These are phyloP conservation scores for Syngnathus rostellatus DNA, from an alignment of 2,797 vertebrate genomes.

Conservation along the genomic window DNA sequence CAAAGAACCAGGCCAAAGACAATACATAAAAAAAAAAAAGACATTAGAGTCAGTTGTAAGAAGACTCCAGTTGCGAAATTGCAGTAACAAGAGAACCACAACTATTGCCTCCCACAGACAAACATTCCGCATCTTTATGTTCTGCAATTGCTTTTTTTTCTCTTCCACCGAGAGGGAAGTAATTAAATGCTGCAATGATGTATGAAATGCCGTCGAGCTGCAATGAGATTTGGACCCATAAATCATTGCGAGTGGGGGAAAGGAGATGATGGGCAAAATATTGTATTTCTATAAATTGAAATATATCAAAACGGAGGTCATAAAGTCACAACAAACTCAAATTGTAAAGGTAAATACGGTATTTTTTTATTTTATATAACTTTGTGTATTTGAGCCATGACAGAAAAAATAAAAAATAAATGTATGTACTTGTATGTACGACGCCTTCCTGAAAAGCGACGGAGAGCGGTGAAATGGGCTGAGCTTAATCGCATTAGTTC, in stretches of 20 bases:
- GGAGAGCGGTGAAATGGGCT: slow-evolving; percentile 60
- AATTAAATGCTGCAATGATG: slow-evolving; percentile 9
- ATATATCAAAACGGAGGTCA: too few relatives aligned
- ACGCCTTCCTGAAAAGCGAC: slow-evolving; percentile 37
- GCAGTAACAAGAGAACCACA: neutral
- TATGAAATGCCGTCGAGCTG: slow-evolving; percentile 7
- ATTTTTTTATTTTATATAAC: neutral
- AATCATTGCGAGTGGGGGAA: slow-evolving; percentile 6
- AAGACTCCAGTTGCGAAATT: slow-evolving; percentile 2
- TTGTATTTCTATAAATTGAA: neutral
- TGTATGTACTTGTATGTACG: slow-evolving; percentile 15
- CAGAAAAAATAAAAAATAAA: neutral
- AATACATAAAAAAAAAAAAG: slow-evolving; percentile 8
- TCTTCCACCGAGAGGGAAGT: slow-evolving; percentile 1
- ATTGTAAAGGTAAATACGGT: neutral
- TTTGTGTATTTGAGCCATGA: neutral
- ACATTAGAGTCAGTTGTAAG: neutral
- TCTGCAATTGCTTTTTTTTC: slow-evolving; percentile 5
- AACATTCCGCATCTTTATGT: slow-evolving; percentile 6
- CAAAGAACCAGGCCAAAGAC: neutral
- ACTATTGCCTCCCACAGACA: neutral
- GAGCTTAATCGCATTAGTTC: slow-evolving; percentile 58
- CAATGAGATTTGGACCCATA: slow-evolving; percentile 1
- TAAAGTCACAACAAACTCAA: neutral
- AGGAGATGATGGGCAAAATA: slow-evolving; percentile 4